These are phyloP conservation scores for Nomada hirtipes DNA, from an alignment of 2,888 invertebrate species.

Conservation along the genomic window DNA sequence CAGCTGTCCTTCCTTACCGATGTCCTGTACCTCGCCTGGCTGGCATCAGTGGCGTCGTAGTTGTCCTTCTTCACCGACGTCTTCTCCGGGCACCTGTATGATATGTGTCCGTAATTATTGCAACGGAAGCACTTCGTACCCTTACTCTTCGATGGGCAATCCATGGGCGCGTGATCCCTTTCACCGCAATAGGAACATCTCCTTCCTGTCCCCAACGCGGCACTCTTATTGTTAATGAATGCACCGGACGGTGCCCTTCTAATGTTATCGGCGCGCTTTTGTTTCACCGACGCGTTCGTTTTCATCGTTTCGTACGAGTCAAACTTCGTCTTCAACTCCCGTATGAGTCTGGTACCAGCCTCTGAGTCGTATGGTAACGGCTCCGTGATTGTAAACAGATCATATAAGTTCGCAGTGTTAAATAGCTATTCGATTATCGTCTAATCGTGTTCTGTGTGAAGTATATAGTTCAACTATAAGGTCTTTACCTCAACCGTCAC, in stretches of 20 bases:
- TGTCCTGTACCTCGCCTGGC: too few relatives aligned
- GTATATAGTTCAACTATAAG: too few relatives aligned
- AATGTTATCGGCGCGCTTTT: slow-evolving; percentile 42
- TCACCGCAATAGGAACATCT: slow-evolving; percentile 18
- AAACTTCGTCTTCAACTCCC: slow-evolving; percentile 51
- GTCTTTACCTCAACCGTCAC: too few relatives aligned
- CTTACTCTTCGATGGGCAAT: slow-evolving; percentile 1
- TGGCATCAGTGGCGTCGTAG: background rate
- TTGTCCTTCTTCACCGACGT: background rate
- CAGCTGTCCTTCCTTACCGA: too few relatives aligned
- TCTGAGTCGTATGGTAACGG: too few relatives aligned
- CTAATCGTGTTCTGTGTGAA: too few relatives aligned
- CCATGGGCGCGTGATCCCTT: background rate
- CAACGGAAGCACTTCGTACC: slow-evolving; percentile 7
- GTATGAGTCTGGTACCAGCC: slow-evolving; percentile 36
- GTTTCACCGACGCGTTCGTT: slow-evolving; percentile 37
- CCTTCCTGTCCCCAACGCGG: too few relatives aligned
- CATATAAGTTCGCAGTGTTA: too few relatives aligned
- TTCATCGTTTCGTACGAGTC: slow-evolving; percentile 21
- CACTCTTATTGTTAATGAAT: too few relatives aligned
- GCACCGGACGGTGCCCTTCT: slow-evolving; percentile 3
- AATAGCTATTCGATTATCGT: too few relatives aligned
- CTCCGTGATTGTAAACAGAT: too few relatives aligned
- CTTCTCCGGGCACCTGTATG: background rate
- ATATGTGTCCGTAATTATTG: background rate